Conservation (phyloP, 1,140 invertebrate species). For the Spodoptera frugiperda region DNA sequence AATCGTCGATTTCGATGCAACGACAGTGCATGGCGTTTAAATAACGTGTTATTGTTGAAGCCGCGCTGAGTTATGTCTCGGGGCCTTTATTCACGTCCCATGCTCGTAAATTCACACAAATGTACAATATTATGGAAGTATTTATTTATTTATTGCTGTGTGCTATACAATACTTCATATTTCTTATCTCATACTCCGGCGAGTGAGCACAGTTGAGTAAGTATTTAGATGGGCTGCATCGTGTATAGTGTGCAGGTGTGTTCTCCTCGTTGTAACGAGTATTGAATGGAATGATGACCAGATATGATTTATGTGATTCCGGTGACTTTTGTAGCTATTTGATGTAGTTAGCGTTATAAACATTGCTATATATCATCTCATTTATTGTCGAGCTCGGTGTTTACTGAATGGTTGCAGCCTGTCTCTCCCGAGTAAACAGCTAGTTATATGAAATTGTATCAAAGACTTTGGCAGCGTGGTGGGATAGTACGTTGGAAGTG, state of each 20-base stretch:
- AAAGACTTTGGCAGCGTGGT: too few species aligned
- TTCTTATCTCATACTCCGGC: neutral
- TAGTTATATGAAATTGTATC: too few species aligned
- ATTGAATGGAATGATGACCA: neutral
- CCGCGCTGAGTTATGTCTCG: constrained; percentile 25
- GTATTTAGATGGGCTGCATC: neutral
- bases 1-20: constrained; percentile 41
- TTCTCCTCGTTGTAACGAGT: neutral
- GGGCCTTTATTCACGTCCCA: constrained; percentile 14
- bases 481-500: too few species aligned
- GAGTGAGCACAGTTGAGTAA: neutral
- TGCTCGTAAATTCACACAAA: constrained; percentile 43
- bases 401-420: too few species aligned
- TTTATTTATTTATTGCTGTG: constrained; percentile 35
- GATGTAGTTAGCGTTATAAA: neutral
- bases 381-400: neutral
- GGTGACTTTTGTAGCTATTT: neutral
- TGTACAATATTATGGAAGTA: constrained; percentile 27
- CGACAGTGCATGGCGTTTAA: constrained; percentile 25
- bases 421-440: too few species aligned
- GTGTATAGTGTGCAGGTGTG: neutral
- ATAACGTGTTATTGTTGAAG: constrained; percentile 38
- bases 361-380: constrained; percentile 8
- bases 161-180: neutral
- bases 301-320: constrained; percentile 1